phyloP scores from a whole-genome alignment of 2,888 invertebrate genomes.

The Leptopterna dolabrata region DNA sequence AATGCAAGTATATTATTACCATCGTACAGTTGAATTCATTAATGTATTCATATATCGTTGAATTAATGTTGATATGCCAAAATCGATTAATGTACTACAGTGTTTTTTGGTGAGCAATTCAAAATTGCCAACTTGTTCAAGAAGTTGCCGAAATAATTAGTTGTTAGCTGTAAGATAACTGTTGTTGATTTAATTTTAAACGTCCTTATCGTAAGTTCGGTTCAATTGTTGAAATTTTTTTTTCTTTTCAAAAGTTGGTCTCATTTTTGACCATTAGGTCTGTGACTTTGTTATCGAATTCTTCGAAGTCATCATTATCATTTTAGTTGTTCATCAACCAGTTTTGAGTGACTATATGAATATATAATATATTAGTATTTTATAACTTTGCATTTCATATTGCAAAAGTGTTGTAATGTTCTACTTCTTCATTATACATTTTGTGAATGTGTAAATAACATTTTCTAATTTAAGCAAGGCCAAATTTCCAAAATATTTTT shows the following conservation, averaged over 20 bases:
- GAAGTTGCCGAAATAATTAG: slow-evolving; percentile 11
- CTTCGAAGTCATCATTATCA: neutral
- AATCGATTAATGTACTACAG: neutral
- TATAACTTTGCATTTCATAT: slow-evolving; percentile 44
- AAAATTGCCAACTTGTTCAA: neutral
- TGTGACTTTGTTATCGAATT: neutral
- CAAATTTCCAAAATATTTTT: slow-evolving; percentile 51
- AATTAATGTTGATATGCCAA: slow-evolving; percentile 8
- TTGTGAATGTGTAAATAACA: slow-evolving; percentile 45
- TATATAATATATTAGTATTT: neutral
- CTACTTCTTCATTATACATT: neutral
- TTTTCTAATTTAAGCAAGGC: slow-evolving; percentile 42
- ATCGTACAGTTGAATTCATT: neutral
- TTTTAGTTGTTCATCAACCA: neutral
- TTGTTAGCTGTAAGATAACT: slow-evolving; percentile 17
- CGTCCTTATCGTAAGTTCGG: neutral
- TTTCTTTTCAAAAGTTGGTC: neutral
- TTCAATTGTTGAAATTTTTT: neutral
- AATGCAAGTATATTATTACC: neutral
- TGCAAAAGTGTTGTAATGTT: neutral
- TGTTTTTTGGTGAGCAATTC: neutral
- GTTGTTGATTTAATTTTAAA: slow-evolving; percentile 25
- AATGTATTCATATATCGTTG: neutral
- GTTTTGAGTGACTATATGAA: neutral
- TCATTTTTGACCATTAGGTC: neutral